A percentile compares a stretch with the other conserved stretches of the same genome.
Conservation (phyloP, 1,140 invertebrate species). For the Anoplophora glabripennis region DNA sequence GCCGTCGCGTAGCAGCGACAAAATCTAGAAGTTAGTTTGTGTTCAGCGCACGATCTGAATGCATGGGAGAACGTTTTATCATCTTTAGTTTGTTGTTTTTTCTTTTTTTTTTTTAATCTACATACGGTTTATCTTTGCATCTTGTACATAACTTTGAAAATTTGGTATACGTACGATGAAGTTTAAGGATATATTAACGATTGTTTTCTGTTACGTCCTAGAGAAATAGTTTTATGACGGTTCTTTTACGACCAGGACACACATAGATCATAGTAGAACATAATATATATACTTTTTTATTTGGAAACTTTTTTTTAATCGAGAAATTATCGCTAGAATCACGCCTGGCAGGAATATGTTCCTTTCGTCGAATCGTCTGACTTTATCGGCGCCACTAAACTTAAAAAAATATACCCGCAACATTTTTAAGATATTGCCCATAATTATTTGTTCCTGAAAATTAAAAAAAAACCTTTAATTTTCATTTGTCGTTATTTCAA, state of each 20-base stretch:
- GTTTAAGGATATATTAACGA: slow-evolving; percentile 44
- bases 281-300: no score
- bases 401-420: no score
- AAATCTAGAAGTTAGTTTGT: slow-evolving; percentile 23
- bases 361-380: no score
- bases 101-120: slow-evolving; percentile 15
- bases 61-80: slow-evolving; percentile 5
- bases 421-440: no score
- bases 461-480: no score
- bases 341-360: no score
- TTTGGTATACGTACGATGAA: slow-evolving; percentile 49
- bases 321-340: no score
- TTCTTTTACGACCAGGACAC: slow-evolving; percentile 25
- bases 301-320: no score
- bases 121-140: slow-evolving; percentile 8
- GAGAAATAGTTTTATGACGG: slow-evolving; percentile 20
- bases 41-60: slow-evolving; percentile 19
- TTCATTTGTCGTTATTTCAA: no score
- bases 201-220: slow-evolving; percentile 43
- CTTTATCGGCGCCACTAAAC: no score
- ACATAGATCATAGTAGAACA: slow-evolving; percentile 11
- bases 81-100: slow-evolving; percentile 23
- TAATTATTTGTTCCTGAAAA: no score
- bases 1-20: slow-evolving; percentile 18
- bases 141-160: slow-evolving; percentile 39